These are phyloP conservation scores for Physella acuta DNA, from an alignment of 1,140 invertebrate genomes.

Conservation along the genomic window DNA sequence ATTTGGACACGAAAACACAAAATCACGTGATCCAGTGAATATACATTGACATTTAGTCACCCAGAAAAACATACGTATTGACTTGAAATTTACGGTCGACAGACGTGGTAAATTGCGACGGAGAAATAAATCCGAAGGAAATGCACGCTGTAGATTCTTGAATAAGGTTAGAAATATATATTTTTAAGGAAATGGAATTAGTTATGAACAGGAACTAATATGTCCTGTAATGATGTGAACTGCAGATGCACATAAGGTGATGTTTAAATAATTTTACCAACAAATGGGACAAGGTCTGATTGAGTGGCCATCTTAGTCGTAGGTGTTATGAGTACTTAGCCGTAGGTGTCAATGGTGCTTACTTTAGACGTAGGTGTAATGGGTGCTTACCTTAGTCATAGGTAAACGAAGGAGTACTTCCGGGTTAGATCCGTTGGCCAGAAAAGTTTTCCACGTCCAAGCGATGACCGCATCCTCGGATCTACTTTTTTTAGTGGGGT, in stretches of 20 bases:
- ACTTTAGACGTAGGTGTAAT: neutral
- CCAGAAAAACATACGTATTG: no score
- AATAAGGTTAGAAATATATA: no score
- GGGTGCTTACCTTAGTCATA: conserved; percentile 5
- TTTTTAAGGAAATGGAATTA: no score
- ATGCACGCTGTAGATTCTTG: no score
- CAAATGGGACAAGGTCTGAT: neutral
- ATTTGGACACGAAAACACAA: no score
- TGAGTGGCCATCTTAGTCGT: neutral
- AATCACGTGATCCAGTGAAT: no score
- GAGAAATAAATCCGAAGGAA: no score
- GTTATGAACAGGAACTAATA: no score
- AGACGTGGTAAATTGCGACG: no score
- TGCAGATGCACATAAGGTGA: neutral
- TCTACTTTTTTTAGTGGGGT: neutral
- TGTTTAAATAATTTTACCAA: neutral
- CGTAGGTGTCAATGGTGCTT: neutral
- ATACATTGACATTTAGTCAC: no score
- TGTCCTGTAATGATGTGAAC: neutral
- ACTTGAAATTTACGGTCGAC: no score
- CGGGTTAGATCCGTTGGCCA: neutral
- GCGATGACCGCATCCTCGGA: neutral
- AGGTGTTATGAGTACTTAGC: neutral
- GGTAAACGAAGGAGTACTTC: neutral
- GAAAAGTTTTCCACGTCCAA: conserved; percentile 5